phyloP scores from a whole-genome alignment of 2,888 invertebrate genomes.

The Microplitis deprimator region DNA sequence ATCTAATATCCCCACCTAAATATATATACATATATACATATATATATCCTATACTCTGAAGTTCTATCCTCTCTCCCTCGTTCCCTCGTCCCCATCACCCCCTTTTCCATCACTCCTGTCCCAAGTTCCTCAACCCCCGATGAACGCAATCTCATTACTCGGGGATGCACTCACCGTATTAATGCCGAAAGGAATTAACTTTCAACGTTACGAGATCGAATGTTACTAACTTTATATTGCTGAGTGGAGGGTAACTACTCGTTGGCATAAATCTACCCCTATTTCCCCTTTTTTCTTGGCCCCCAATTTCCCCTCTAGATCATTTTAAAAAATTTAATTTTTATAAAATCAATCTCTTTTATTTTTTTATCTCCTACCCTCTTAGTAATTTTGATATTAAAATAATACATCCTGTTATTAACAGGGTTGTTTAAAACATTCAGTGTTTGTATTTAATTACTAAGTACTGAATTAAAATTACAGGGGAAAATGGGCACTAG shows the following conservation, averaged over 20 bases:
- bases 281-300: not conserved
- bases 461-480: too few relatives aligned
- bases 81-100: conserved; percentile 9
- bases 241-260: conserved; percentile 48
- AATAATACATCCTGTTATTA: too few relatives aligned
- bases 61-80: conserved; percentile 8
- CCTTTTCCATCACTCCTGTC: conserved; percentile 20
- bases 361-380: too few relatives aligned
- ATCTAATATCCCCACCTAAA: conserved; percentile 47
- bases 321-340: too few relatives aligned
- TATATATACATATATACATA: conserved; percentile 12
- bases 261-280: conserved; percentile 33
- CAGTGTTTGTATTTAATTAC: too few relatives aligned
- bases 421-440: too few relatives aligned
- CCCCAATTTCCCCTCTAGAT: not conserved
- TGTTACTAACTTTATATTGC: conserved; percentile 68
- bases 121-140: conserved; percentile 25
- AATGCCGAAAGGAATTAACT: conserved; percentile 69
- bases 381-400: too few relatives aligned
- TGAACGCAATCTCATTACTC: conserved; percentile 64
- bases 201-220: conserved; percentile 66
- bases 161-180: conserved; percentile 65
- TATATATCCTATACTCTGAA: conserved; percentile 1
- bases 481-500: too few relatives aligned
- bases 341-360: too few relatives aligned